Evolutionary conservation across 2,113 vertebrate genomes (phyloP), one percentile per base, ranked within the genome.

Genomic region (Cebidichthys violaceus): DNA sequence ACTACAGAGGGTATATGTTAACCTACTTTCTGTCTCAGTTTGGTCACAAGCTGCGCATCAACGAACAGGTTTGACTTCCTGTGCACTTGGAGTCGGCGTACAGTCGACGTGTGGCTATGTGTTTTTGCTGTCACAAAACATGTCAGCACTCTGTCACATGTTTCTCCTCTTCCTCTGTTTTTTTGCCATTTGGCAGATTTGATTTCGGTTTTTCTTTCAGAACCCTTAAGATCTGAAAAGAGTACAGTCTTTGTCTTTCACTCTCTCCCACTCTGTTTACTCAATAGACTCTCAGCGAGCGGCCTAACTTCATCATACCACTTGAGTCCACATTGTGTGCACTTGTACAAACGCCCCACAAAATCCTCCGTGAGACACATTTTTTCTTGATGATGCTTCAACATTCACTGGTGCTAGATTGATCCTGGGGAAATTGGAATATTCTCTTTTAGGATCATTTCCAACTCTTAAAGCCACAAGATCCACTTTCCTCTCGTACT

Each of bases 101-200:
- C 27, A 62, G 29, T 33, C 15, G 13, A 11, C 18, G 6, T 59
- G 54, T 71, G 81, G 76, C 81, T 68, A 6, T 71, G 84, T 79
- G 77, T 79, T 75, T 81, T 59, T 1, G 61, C 70, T 61, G 71
- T 43, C n/a, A n/a, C n/a, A n/a, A n/a, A n/a, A n/a, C n/a, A n/a
- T n/a, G n/a, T n/a, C n/a, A n/a, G n/a, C n/a, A n/a, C 14, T 2
- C 33, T 9, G 74, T 76, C 79, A 59, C 81, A 8, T 45, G 39
- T 15, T 47, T 29, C 24, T 64, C 17, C 39, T 17, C 4, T 24
- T 62, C n/a, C 67, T 61, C 15, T 65, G 20, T 29, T 15, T 50
- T 61, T 59, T 61, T 59, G 8, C 10, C 0, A 74, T 24, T 18
- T 33, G 27, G 5, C 35, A 3, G 2, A 14, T 27, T 33, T 50